Evolutionary conservation across 1,140 invertebrate species (phyloP), one percentile per base, ranked within the genome.

Genomic region (Drosophila bipectinata): DNA sequence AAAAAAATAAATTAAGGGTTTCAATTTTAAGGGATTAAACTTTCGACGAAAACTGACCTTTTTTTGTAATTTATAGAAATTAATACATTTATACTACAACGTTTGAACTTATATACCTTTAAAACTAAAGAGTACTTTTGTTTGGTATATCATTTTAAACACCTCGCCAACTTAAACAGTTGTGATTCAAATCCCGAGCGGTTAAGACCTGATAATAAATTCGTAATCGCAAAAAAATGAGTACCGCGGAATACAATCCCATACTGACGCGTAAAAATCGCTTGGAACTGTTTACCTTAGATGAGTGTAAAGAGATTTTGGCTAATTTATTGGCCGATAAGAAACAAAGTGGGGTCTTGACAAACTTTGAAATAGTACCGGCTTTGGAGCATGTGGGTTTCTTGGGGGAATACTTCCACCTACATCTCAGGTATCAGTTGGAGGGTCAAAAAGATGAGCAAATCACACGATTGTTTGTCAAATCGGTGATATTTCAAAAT

Each of bases 401-500:
- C 28, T 34, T 91, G 9, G 90, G 89, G 1, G 82, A 91, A 77
- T 91, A 91, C 48, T 91, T 71, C 67, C 79, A 90, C 60, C 49
- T 91, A 14, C 21, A 78, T 18, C 60, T 91, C 0, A 72, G 26
- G 10, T 91, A 91, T 68, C 49, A 56, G 48, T 28, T 77, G 37
- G 67, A 55, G 2, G 14, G 63, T 44, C 69, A 72, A 0, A 7
- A 54, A 3, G 24, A 63, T 6, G 51, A 68, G 4, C 56, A 54
- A 5, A 61, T 47, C 1, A 69, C 48, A 0, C 72, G 89, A 6
- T 45, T 91, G 0, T 91, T 91, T 77, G 85, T 91, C 37, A 91
- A 91, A 44, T 83, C 82, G 1, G 68, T 87, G 15, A 68, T 73
- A 3, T 87, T 69, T 53, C 74, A 91, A 30, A 77, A 75, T 74